Evolutionary conservation across 2,797 vertebrate species (phyloP).

Genomic region (Chaetophractus vellerosus): DNA sequence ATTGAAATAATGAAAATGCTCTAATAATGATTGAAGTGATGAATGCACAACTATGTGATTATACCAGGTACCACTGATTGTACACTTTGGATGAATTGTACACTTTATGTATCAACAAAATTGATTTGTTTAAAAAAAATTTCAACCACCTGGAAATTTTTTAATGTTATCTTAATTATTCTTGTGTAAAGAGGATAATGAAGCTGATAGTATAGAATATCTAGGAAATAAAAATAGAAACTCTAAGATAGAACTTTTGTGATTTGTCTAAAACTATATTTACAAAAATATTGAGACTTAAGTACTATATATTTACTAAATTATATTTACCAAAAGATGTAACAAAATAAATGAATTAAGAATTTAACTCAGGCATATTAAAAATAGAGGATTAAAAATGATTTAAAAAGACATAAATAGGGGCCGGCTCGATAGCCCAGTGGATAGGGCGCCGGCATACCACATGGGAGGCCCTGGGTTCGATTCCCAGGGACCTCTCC

Average conservation of each 20-base stretch:
- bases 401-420: too few relatives aligned
- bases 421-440: too few relatives aligned
- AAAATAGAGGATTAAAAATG: neutral
- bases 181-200: conserved; percentile 2
- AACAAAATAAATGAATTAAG: conserved; percentile 27
- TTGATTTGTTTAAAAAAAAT: neutral
- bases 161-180: neutral
- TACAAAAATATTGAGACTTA: neutral
- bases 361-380: neutral
- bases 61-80: too few relatives aligned
- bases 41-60: too few relatives aligned
- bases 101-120: too few relatives aligned
- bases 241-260: neutral
- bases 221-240: conserved; percentile 25
- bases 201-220: neutral
- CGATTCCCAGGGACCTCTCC: too few relatives aligned
- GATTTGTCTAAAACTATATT: neutral
- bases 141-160: neutral
- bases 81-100: too few relatives aligned
- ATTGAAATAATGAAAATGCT: too few relatives aligned
- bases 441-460: too few relatives aligned
- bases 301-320: neutral
- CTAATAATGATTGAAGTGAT: too few relatives aligned
- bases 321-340: neutral
- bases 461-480: too few relatives aligned